A percentile compares a stretch with the other conserved stretches of the same genome.
Evolutionary conservation across 2,888 invertebrate species (phyloP).

Genomic region (Eumerus sabulonum): DNA sequence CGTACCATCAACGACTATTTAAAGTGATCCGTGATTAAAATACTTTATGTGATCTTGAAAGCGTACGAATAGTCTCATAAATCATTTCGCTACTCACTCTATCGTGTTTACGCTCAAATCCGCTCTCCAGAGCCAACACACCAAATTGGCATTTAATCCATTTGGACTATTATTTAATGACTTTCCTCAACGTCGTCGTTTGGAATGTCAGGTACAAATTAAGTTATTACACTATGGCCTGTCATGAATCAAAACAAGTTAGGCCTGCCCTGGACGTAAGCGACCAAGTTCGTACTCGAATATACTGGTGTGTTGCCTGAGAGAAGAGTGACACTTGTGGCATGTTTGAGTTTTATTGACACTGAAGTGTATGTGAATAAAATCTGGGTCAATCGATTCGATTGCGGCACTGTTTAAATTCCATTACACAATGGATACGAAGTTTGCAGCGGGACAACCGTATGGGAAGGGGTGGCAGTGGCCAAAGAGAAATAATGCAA

Average conservation of each 20-base stretch:
- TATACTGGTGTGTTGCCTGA: slow-evolving; percentile 5
- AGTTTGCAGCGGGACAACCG: slow-evolving; percentile 30
- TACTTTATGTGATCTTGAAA: slow-evolving; percentile 63
- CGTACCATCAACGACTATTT: slow-evolving; percentile 29
- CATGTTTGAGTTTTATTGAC: slow-evolving; percentile 29
- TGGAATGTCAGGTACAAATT: slow-evolving; percentile 35
- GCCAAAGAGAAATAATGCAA: not conserved
- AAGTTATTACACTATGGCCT: slow-evolving; percentile 29
- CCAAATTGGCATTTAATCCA: slow-evolving; percentile 27
- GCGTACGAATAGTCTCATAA: slow-evolving; percentile 39
- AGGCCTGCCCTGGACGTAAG: slow-evolving; percentile 10
- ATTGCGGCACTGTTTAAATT: slow-evolving; percentile 39
- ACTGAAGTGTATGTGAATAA: slow-evolving; percentile 9
- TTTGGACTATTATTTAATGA: slow-evolving; percentile 34
- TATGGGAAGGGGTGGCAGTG: slow-evolving; percentile 22
- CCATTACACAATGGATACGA: slow-evolving; percentile 45
- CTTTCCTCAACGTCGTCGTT: slow-evolving; percentile 42
- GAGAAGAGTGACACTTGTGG: slow-evolving; percentile 41
- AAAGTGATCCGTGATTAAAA: slow-evolving; percentile 50
- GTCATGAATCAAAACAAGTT: slow-evolving; percentile 21
- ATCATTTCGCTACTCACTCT: slow-evolving; percentile 38
- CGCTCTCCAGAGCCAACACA: slow-evolving; percentile 13
- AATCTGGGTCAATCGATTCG: slow-evolving; percentile 60
- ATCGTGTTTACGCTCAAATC: slow-evolving; percentile 1
- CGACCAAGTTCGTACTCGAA: slow-evolving; percentile 3